phyloP scores from a whole-genome alignment of 2,797 vertebrate species.

The Pipistrellus pipistrellus region DNA sequence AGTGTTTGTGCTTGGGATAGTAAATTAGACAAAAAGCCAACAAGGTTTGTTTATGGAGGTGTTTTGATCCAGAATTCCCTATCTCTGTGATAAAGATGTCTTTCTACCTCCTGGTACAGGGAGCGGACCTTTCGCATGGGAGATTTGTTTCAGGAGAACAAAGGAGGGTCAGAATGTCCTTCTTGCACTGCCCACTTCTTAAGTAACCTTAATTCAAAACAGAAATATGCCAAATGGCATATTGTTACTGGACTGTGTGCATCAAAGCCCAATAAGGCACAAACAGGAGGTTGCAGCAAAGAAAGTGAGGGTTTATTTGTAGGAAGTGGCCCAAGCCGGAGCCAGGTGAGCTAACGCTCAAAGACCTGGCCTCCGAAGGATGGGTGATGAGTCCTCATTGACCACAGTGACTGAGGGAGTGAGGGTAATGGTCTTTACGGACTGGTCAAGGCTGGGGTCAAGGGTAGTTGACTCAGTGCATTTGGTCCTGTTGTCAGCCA shows the following conservation, averaged over 20 bases:
- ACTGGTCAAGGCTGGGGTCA: background rate
- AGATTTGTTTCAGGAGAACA: background rate
- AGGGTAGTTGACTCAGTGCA: background rate
- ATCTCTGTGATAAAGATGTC: background rate
- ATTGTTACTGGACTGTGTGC: background rate
- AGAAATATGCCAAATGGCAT: background rate
- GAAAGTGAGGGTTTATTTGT: background rate
- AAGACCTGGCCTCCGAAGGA: background rate
- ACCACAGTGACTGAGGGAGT: background rate
- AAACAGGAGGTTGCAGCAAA: background rate
- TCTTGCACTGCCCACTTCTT: background rate
- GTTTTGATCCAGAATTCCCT: background rate
- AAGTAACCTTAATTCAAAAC: background rate
- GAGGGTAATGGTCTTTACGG: background rate
- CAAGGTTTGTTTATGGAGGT: background rate
- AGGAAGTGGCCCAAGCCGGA: background rate
- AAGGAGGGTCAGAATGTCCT: background rate
- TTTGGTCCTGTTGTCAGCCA: background rate
- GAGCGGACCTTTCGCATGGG: background rate
- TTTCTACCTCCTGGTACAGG: background rate
- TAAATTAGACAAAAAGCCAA: background rate
- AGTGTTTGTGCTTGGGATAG: background rate
- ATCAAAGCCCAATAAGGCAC: background rate
- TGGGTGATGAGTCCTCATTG: background rate
- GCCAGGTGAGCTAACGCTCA: background rate